Percentiles rank a stretch among this genome's conserved stretches.
Evolutionary conservation across 2,888 invertebrate species (phyloP).

Genomic region (Gandaritis pyraliata): DNA sequence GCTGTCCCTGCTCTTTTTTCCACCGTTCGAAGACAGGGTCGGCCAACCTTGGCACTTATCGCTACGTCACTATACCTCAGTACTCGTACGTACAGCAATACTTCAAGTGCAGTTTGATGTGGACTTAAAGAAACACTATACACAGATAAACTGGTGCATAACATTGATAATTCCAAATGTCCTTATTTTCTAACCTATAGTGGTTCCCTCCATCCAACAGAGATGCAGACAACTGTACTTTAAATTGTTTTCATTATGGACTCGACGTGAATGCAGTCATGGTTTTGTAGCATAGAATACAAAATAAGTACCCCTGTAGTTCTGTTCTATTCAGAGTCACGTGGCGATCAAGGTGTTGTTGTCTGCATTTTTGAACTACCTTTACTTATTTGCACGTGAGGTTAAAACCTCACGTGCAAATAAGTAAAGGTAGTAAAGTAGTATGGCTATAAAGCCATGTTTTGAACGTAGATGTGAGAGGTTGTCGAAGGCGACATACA

Average conservation of each 20-base stretch:
- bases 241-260: no score
- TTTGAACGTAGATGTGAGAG: neutral
- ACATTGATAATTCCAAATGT: no score
- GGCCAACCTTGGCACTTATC: constrained; percentile 42
- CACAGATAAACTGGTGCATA: no score
- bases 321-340: neutral
- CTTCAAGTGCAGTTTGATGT: constrained; percentile 8
- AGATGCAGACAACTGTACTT: no score
- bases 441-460: constrained; percentile 11
- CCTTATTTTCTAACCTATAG: no score
- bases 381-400: constrained; percentile 6
- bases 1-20: constrained; percentile 29
- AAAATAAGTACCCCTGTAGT: no score
- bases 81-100: constrained; percentile 6
- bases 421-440: no score
- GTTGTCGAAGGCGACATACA: no score
- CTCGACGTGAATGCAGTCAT: no score
- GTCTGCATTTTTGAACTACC: constrained; percentile 13
- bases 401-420: no score
- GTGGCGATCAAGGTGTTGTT: constrained; percentile 12
- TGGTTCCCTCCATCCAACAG: no score
- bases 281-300: no score
- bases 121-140: neutral
- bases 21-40: constrained; percentile 34
- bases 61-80: neutral